Conservation (phyloP, 2,113 vertebrate genomes). For the Ursus arctos region DNA sequence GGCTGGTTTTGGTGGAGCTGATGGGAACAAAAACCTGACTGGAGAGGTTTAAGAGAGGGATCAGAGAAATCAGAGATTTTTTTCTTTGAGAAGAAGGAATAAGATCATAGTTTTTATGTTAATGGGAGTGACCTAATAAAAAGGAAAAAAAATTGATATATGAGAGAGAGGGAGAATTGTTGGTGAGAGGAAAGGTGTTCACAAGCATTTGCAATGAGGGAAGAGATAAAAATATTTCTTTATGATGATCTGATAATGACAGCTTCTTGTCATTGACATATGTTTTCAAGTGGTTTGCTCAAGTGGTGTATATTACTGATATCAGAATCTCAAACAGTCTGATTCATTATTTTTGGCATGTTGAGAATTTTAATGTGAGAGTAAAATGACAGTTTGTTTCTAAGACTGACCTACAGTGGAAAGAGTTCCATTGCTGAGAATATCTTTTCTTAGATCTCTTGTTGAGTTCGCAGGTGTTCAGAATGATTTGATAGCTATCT, state of each 20-base stretch:
- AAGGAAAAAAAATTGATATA: not conserved
- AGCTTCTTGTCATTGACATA: not conserved
- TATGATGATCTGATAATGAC: not conserved
- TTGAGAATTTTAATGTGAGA: not conserved
- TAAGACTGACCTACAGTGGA: not conserved
- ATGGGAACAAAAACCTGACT: not conserved
- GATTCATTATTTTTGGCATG: not conserved
- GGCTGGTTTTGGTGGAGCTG: not conserved
- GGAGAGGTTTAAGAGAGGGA: not conserved
- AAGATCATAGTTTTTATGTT: not conserved
- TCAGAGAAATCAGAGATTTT: not conserved
- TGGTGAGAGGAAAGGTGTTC: not conserved
- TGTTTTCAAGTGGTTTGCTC: constrained; percentile 37
- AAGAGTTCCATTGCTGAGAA: not conserved
- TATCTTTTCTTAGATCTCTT: not conserved
- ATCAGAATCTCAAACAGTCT: not conserved
- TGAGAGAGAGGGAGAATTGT: not conserved
- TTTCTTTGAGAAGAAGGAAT: not conserved
- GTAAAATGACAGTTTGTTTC: not conserved
- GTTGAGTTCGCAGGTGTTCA: too few species aligned
- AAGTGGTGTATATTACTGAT: not conserved
- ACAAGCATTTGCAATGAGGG: not conserved
- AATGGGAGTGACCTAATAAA: not conserved
- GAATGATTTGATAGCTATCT: too few species aligned
- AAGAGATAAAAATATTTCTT: constrained; percentile 20